phyloP scores from a whole-genome alignment of 2,888 invertebrate genomes.

The Meteorus colon region DNA sequence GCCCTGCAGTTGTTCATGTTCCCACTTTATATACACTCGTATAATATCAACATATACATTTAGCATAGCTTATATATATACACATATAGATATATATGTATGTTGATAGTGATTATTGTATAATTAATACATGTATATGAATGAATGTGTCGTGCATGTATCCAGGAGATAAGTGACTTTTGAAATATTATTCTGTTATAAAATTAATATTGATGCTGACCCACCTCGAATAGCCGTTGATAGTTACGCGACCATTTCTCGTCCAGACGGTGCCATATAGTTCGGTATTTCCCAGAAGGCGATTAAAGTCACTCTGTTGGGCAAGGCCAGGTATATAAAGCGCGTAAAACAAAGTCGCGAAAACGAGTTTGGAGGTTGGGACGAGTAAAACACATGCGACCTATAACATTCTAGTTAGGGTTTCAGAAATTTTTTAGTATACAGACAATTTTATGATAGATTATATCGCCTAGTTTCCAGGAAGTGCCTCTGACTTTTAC shows the following conservation, averaged over 20 bases:
- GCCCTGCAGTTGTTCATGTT: slow-evolving; percentile 6
- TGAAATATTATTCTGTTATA: neutral
- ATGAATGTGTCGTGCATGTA: neutral
- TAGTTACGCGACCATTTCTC: slow-evolving; percentile 34
- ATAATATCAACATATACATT: neutral
- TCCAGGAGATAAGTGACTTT: neutral
- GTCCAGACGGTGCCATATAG: slow-evolving; percentile 37
- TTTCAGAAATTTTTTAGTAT: neutral
- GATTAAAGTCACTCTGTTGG: slow-evolving; percentile 50
- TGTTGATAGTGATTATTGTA: neutral
- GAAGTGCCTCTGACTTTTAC: neutral
- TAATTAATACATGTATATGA: neutral
- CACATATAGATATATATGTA: neutral
- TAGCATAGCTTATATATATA: neutral
- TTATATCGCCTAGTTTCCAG: slow-evolving; percentile 6
- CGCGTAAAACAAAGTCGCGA: slow-evolving; percentile 42
- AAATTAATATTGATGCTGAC: slow-evolving; percentile 7
- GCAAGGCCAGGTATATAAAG: slow-evolving; percentile 36
- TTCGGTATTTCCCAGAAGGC: slow-evolving; percentile 52
- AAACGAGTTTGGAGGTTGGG: slow-evolving; percentile 48
- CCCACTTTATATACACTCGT: neutral
- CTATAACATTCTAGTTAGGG: slow-evolving; percentile 19
- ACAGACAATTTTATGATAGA: slow-evolving; percentile 1
- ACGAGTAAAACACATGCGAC: slow-evolving; percentile 21
- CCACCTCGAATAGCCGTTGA: slow-evolving; percentile 34